These are phyloP conservation scores for Cydia pomonella DNA, from an alignment of 1,140 invertebrate species.

Conservation along the genomic window DNA sequence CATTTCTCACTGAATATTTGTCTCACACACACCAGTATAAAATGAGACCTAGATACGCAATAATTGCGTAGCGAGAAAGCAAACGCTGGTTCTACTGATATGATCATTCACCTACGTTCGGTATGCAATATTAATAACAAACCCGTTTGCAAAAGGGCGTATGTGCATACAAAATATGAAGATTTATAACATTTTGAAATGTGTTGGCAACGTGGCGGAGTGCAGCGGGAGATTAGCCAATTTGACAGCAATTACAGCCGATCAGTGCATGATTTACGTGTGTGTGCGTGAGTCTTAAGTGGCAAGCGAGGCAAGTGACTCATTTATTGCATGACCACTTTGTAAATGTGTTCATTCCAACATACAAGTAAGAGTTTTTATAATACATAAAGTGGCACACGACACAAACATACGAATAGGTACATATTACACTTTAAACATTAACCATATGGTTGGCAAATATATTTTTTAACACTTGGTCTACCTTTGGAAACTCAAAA, in stretches of 20 bases:
- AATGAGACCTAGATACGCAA: background rate
- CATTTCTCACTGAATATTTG: background rate
- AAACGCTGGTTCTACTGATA: too few relatives aligned
- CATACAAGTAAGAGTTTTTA: too few relatives aligned
- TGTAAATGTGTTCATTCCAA: too few relatives aligned
- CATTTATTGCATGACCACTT: background rate
- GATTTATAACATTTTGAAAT: background rate
- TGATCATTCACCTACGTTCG: background rate
- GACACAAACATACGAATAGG: too few relatives aligned
- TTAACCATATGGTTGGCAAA: too few relatives aligned
- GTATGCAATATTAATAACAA: background rate
- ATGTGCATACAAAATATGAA: background rate
- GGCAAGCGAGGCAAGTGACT: constrained; percentile 15
- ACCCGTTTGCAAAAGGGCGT: background rate
- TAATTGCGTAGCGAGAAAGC: background rate
- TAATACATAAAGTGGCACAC: too few relatives aligned
- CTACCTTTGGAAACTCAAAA: too few relatives aligned
- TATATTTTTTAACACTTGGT: too few relatives aligned
- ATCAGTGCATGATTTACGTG: constrained; percentile 20
- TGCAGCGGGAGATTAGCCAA: constrained; percentile 30
- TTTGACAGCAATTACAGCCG: constrained; percentile 32
- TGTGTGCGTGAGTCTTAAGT: background rate
- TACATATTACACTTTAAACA: too few relatives aligned
- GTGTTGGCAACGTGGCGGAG: background rate
- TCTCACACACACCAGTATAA: background rate